Base-by-base conservation (phyloP, 2,797 vertebrate species). In the Sebastes vulpes region DNA sequence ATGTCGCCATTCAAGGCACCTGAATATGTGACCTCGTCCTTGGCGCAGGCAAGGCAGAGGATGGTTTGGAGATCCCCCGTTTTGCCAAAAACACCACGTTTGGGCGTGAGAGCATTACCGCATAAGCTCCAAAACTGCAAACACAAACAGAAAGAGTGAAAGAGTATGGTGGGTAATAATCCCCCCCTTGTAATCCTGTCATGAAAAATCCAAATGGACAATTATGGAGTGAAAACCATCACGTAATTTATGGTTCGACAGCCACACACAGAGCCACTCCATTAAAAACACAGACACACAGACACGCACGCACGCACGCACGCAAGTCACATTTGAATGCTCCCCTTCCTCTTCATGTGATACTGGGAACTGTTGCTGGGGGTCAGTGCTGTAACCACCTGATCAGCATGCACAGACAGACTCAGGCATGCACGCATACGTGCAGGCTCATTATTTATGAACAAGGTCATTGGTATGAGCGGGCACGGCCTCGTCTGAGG, bases 41-140 rank as follows among this genome's bases (percentile, higher is more conserved):
- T 97, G 29, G 98, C 97, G 81, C 99, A 99, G 57, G 99, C 98
- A 29, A 99, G 97, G 94, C 99, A 99, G 90, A 99, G 91, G 90
- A 99, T 99, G 65, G 99, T 99, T 94, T 99, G 98, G 79, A 99
- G 98, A 89, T 99, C 99, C 72, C 98, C 99, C 0, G 97, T 98
- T 95, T 98, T 99, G 89, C 99, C 99, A 92, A 99, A 99, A 86
- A 99, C 96, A 2, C 98, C 99, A 71, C 99, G 97, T 84, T 98
- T 99, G 38, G 99, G 98, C 53, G 98, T 99, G 90, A 99, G 86
- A 64, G 99, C 98, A 80, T 99, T 99, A 85, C 99, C 99, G 82
- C 98, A 99, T 90, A 99, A 96, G 95, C 96, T 99, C 99, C 99
- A 99, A 91, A 99, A 99, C 99, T 99, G 95, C 80, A 96, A 95